Evolutionary conservation across 2,888 invertebrate genomes (phyloP).

Genomic region (Hydrotaea diabolus): DNA sequence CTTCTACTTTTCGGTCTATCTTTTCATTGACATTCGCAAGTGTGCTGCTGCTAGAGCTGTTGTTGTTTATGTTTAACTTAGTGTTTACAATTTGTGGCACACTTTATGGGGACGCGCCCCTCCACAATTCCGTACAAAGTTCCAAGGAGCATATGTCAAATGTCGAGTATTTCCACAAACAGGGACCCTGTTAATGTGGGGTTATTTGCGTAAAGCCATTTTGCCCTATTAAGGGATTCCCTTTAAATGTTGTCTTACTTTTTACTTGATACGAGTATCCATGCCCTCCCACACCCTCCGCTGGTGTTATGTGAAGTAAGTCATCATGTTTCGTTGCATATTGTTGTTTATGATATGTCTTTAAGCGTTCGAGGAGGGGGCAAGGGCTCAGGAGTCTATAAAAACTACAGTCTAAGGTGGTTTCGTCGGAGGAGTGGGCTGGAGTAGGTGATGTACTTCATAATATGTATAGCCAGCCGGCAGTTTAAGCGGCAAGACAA

Average conservation of each 20-base stretch:
- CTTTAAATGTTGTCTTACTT: conserved; percentile 4
- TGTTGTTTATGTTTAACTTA: conserved; percentile 49
- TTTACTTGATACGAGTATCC: background rate
- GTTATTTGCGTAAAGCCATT: conserved; percentile 9
- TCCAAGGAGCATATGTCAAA: no score
- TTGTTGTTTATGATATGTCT: conserved; percentile 19
- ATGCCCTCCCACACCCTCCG: background rate
- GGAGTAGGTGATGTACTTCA: background rate
- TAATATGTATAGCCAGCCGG: background rate
- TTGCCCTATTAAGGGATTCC: background rate
- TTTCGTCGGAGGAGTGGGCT: background rate
- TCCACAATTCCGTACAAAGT: background rate
- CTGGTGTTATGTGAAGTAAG: background rate
- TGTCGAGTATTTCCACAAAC: background rate
- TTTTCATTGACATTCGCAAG: conserved; percentile 5
- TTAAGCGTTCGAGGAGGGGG: background rate
- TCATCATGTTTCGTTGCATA: background rate
- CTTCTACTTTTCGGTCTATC: background rate
- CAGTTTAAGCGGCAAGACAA: conserved; percentile 44
- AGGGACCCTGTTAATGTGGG: background rate
- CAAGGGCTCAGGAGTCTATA: conserved; percentile 42
- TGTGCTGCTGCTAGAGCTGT: conserved; percentile 1
- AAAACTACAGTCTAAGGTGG: conserved; percentile 29
- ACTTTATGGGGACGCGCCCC: conserved; percentile 34
- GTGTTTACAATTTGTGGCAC: conserved; percentile 65